Conservation (phyloP, 1,140 invertebrate species). For the Pseudomyrmex flavicornis region DNA sequence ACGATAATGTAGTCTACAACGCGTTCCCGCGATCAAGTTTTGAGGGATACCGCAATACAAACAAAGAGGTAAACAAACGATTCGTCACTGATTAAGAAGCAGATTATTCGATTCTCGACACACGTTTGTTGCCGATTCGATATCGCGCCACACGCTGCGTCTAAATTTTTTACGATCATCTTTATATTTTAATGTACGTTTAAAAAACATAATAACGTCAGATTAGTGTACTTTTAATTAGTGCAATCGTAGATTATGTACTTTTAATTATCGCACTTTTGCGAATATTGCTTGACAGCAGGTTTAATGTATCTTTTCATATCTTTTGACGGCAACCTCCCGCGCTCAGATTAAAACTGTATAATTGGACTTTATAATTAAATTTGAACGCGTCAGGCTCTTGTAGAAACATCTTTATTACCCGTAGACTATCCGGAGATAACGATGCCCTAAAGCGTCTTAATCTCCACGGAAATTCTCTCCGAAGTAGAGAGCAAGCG, state of each 20-base stretch:
- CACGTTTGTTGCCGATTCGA: slow-evolving; percentile 17
- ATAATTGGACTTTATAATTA: slow-evolving; percentile 40
- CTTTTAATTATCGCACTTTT: too few relatives aligned
- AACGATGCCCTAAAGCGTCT: slow-evolving; percentile 51
- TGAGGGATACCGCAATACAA: too few relatives aligned
- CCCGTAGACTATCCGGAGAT: slow-evolving; percentile 13
- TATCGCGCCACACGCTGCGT: neutral
- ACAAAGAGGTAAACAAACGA: too few relatives aligned
- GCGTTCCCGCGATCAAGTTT: too few relatives aligned
- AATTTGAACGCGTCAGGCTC: slow-evolving; percentile 16
- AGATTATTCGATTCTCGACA: neutral
- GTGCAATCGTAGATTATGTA: too few relatives aligned
- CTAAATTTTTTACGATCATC: neutral
- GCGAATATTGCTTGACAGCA: too few relatives aligned
- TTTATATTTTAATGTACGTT: neutral
- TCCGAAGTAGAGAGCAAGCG: neutral
- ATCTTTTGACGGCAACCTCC: neutral
- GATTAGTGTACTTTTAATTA: too few relatives aligned
- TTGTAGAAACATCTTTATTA: neutral
- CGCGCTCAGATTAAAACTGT: neutral
- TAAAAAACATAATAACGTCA: neutral
- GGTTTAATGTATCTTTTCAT: neutral
- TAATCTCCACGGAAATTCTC: slow-evolving; percentile 45
- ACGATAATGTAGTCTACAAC: too few relatives aligned
- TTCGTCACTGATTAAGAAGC: too few relatives aligned